Evolutionary conservation across 2,888 invertebrate genomes (phyloP), one percentile per base, ranked within the genome.

Genomic region (Amphipyra tragopoginis): DNA sequence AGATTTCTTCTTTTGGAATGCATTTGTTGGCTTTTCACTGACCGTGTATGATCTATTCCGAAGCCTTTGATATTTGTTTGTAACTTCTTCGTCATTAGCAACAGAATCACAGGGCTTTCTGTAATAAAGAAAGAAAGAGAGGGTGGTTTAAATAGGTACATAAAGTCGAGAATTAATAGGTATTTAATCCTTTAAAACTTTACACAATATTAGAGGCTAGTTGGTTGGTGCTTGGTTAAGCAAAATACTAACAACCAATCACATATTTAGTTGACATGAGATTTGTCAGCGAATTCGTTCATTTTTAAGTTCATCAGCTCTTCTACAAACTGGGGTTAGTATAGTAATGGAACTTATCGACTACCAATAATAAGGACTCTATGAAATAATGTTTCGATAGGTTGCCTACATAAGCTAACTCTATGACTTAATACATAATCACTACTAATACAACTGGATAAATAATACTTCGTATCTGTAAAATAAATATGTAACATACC

Each of bases 41-140:
- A 95, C 88, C 72, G 96, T 94, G 88, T 95, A 93, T 77, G 96
- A 93, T 85, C 94, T 88, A 78, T 92, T 92, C 44, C 95, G 90
- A 54, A 92, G 89, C 74, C 92, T 95, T 70, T 93, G 93, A 80
- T 93, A 90, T 86, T 93, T 93, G 54, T 67, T 85, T 13, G 86
- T 82, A 54, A 87, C 79, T 68, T 92, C 93, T 72, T 94, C 94
- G 59, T 94, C 93, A 68, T 90, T 90, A 68, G 80, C 83, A 72
- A 88, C 84, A 68, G 86, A 83, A 66, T 93, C 94, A 73, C 86
- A 85, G 92, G 96, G 95, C 95, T 96, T 96, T 95, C 96, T 96
- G 90, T 38, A 93, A 92, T 72, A 15, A 34, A 73, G 7, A n/a
- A n/a, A n/a, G n/a, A n/a, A 57, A 5, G 5, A 21, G 45, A 33